A percentile compares a stretch with the other conserved stretches of the same genome.
Conservation (phyloP, 2,113 vertebrate species). For the Caranx melampygus region DNA sequence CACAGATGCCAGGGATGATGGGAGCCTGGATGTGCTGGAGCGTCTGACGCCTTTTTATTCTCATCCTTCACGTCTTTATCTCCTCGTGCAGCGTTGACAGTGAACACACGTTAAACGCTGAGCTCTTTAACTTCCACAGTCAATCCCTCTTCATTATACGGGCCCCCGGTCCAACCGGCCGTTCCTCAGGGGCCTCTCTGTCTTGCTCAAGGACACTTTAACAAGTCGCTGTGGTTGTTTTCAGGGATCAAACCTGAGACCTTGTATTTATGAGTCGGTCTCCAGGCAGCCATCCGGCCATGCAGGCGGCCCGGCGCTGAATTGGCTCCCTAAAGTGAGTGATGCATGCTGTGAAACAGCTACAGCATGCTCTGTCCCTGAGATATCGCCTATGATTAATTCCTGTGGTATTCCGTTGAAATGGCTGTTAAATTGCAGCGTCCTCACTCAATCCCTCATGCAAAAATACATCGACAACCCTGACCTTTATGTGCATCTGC, state of each 20-base stretch:
- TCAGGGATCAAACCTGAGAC: slow-evolving; percentile 67
- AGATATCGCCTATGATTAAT: slow-evolving; percentile 76
- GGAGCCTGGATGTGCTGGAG: slow-evolving; percentile 46
- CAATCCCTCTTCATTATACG: slow-evolving; percentile 20
- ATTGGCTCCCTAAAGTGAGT: slow-evolving; percentile 66
- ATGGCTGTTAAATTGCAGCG: slow-evolving; percentile 73
- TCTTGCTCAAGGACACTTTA: slow-evolving; percentile 65
- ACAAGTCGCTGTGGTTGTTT: slow-evolving; percentile 58
- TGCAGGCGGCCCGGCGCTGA: slow-evolving; percentile 31
- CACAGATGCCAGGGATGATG: slow-evolving; percentile 77
- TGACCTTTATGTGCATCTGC: slow-evolving; percentile 80
- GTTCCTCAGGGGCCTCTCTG: slow-evolving; percentile 28
- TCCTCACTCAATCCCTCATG: slow-evolving; percentile 78
- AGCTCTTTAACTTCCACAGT: slow-evolving; percentile 40
- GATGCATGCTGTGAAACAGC: slow-evolving; percentile 64
- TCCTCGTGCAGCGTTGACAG: slow-evolving; percentile 23
- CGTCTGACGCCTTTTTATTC: slow-evolving; percentile 37
- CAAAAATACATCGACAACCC: slow-evolving; percentile 80
- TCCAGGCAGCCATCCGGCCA: slow-evolving; percentile 57
- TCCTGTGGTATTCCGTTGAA: slow-evolving; percentile 68
- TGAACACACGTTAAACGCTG: slow-evolving; percentile 28
- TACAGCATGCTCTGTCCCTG: slow-evolving; percentile 75
- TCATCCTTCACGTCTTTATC: slow-evolving; percentile 26
- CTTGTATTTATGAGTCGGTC: slow-evolving; percentile 77
- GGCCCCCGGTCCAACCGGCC: slow-evolving; percentile 32